phyloP scores from a whole-genome alignment of 1,140 invertebrate species.

The Heliconius congener region DNA sequence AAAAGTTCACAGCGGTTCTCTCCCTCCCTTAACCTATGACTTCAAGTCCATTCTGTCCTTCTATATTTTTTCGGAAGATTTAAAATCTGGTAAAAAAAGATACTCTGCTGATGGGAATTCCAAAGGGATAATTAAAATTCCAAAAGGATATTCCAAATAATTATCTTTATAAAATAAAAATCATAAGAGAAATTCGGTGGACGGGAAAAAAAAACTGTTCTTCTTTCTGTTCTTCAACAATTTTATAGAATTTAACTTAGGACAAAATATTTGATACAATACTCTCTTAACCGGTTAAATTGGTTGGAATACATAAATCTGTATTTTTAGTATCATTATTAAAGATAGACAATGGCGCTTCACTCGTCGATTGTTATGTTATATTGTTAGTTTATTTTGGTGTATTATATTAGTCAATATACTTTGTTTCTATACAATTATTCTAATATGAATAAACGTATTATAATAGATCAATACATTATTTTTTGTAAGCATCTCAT shows the following conservation, averaged over 20 bases:
- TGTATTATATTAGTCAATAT: neutral
- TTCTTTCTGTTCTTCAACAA: too few relatives aligned
- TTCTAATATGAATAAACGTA: neutral
- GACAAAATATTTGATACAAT: neutral
- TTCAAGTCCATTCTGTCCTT: too few relatives aligned
- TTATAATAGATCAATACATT: neutral
- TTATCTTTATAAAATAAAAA: too few relatives aligned
- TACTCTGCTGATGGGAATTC: too few relatives aligned
- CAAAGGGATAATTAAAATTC: too few relatives aligned
- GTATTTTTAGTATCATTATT: constrained; percentile 10
- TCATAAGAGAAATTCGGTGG: too few relatives aligned
- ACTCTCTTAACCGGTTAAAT: neutral
- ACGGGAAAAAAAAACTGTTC: too few relatives aligned
- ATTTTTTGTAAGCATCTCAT: neutral
- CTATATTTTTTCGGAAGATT: too few relatives aligned
- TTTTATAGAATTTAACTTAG: neutral
- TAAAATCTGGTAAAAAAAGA: too few relatives aligned
- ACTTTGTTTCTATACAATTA: neutral
- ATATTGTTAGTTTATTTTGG: constrained; percentile 5
- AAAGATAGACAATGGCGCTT: neutral
- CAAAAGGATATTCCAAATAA: too few relatives aligned
- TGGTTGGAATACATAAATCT: neutral
- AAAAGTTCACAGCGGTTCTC: too few relatives aligned
- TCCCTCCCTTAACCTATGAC: too few relatives aligned
- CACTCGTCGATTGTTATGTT: neutral